Evolutionary conservation across 2,113 vertebrate genomes (phyloP).

Genomic region (Notothenia rossii): DNA sequence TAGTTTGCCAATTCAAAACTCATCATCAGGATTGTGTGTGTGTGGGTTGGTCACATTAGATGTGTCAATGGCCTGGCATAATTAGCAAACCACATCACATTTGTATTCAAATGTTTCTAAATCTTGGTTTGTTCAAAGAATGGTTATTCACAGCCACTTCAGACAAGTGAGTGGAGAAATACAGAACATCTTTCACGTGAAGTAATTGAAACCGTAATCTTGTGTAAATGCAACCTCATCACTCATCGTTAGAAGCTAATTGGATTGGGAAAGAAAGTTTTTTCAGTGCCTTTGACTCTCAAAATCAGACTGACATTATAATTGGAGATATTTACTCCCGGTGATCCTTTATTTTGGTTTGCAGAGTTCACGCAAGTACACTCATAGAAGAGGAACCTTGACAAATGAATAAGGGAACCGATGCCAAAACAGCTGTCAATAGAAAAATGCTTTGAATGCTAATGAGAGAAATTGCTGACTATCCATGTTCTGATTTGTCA

Average conservation of each 20-base stretch:
- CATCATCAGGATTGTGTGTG: background rate
- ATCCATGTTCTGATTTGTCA: constrained; percentile 60
- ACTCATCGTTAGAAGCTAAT: background rate
- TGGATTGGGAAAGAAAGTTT: background rate
- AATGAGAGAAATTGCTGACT: constrained; percentile 78
- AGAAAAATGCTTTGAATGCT: constrained; percentile 61
- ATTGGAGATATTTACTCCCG: background rate
- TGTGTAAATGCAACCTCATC: background rate
- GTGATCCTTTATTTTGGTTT: constrained; percentile 26
- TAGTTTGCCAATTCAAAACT: background rate
- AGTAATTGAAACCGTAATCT: background rate
- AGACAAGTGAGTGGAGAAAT: background rate
- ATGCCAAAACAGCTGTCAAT: constrained; percentile 65
- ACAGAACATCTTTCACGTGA: background rate
- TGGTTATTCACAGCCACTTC: background rate
- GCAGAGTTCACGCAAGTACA: constrained; percentile 21
- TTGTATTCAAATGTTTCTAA: constrained; percentile 2
- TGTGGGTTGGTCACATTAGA: background rate
- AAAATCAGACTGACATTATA: background rate
- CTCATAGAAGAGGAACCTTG: constrained; percentile 19
- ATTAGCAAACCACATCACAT: background rate
- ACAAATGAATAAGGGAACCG: constrained; percentile 6
- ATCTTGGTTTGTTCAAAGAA: background rate
- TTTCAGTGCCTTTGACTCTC: background rate
- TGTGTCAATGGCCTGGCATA: background rate